phyloP scores from a whole-genome alignment of 2,888 invertebrate species.

The Trichogramma evanescens region DNA sequence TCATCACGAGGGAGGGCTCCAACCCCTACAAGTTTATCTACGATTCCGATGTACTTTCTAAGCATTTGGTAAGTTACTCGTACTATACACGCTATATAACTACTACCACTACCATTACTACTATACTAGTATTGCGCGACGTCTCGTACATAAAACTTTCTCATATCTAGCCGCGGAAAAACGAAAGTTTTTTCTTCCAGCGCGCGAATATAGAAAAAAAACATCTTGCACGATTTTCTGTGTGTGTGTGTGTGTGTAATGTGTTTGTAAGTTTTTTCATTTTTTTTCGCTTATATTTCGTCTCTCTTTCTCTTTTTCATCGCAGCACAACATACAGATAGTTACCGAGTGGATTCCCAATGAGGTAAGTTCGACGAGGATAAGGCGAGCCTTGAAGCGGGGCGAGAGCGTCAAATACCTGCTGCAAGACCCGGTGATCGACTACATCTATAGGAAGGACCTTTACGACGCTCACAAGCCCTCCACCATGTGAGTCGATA shows the following conservation, averaged over 20 bases:
- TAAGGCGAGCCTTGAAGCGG: slow-evolving; percentile 68
- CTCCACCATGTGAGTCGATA: slow-evolving; percentile 18
- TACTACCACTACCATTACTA: too few species aligned
- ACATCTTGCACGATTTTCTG: too few species aligned
- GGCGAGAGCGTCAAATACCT: slow-evolving; percentile 82
- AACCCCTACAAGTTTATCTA: slow-evolving; percentile 86
- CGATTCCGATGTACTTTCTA: slow-evolving; percentile 81
- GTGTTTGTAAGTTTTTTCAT: too few species aligned
- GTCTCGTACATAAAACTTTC: too few species aligned
- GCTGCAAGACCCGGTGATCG: slow-evolving; percentile 73
- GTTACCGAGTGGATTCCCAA: slow-evolving; percentile 92
- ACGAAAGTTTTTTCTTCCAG: too few species aligned
- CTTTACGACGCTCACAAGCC: slow-evolving; percentile 56
- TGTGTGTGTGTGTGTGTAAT: too few species aligned
- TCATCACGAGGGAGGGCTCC: slow-evolving; percentile 76
- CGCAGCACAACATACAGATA: slow-evolving; percentile 74
- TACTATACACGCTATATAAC: too few species aligned
- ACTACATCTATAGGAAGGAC: slow-evolving; percentile 66
- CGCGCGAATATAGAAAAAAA: too few species aligned
- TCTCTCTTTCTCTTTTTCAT: neutral
- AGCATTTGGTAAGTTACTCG: slow-evolving; percentile 63
- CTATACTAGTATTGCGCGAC: too few species aligned
- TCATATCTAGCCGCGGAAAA: too few species aligned
- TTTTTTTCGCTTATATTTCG: neutral
- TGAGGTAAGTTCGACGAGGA: slow-evolving; percentile 89